Evolutionary conservation across 2,888 invertebrate genomes (phyloP), one percentile per base, ranked within the genome.

Genomic region (Trilocha varians): DNA sequence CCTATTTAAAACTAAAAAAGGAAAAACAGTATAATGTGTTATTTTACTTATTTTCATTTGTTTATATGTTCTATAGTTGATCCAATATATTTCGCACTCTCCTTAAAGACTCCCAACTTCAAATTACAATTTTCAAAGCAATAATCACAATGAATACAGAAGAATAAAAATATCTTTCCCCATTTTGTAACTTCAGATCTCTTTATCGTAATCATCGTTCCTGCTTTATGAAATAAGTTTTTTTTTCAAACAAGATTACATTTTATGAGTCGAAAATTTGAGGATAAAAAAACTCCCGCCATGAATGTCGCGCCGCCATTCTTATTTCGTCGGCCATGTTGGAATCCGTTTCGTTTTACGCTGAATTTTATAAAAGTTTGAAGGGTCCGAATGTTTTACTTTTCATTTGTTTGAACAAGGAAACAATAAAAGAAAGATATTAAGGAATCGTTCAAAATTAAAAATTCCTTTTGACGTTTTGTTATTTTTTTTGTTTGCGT

Each of bases 181-280:
- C 48, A 46, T 45, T n/a, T 53, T 52, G 57, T 53, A 65, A 59
- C 60, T 65, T 52, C 56, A 52, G 52, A 50, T 57, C 50, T 64
- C 70, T 78, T 80, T 78, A 77, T 78, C 62, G 56, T 66, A 62
- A 61, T 60, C 61, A 66, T 55, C 54, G 57, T 53, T 52, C 49
- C 62, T 62, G 57, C 70, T 78, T 79, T 80, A 75, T 80, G 76
- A 78, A 83, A 82, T 78, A 83, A 84, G 77, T 82, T 83, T 76
- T 72, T 18, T 63, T 65, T 61, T 64, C 48, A 79, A 82, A 85
- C 80, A 72, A 76, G 78, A 80, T 84, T 82, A 80, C 71, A 57
- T 75, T 82, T 82, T 78, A 83, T 70, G 78, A 69, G 68, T 57
- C 63, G 70, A 65, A 75, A 82, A 82, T 83, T 80, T 78, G 65